phyloP scores from a whole-genome alignment of 2,797 vertebrate genomes.

The Microctenopoma lineatum region DNA sequence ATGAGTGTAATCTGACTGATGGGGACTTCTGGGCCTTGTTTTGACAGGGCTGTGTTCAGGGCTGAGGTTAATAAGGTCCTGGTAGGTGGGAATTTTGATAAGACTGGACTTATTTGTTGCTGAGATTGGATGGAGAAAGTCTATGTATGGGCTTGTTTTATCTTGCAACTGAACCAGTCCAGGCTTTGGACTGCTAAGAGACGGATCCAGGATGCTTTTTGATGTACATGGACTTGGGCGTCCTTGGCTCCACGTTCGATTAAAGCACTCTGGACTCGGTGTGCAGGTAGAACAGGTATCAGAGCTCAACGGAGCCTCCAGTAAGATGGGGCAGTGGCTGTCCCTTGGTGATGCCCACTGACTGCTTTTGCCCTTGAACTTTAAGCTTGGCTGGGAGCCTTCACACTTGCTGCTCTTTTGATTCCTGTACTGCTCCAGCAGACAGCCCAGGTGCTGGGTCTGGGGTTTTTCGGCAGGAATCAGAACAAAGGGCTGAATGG shows the following conservation, averaged over 20 bases:
- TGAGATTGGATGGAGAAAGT: conserved; percentile 25
- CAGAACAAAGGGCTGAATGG: conserved; percentile 95
- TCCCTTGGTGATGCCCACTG: conserved; percentile 83
- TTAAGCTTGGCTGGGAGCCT: conserved; percentile 52
- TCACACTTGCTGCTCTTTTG: conserved; percentile 83
- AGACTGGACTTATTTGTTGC: conserved; percentile 38
- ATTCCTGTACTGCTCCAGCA: conserved; percentile 89
- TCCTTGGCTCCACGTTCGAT: conserved; percentile 52
- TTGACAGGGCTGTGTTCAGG: conserved; percentile 71
- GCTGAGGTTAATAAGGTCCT: conserved; percentile 63
- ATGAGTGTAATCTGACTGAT: conserved; percentile 65
- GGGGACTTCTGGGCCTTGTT: conserved; percentile 70
- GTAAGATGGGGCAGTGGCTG: conserved; percentile 85
- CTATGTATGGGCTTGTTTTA: conserved; percentile 40
- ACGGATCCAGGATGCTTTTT: conserved; percentile 25
- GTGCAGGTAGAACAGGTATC: conserved; percentile 91
- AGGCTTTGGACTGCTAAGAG: conserved; percentile 24
- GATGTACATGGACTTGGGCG: conserved; percentile 28
- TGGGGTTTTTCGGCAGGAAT: conserved; percentile 83
- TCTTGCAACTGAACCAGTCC: conserved; percentile 27
- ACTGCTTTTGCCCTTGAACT: conserved; percentile 66
- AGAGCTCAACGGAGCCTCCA: conserved; percentile 84
- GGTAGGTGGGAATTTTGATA: conserved; percentile 61
- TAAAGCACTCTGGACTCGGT: conserved; percentile 74
- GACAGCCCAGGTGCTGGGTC: conserved; percentile 82